Evolutionary conservation across 2,113 vertebrate species (phyloP).

Genomic region (Dromaius novaehollandiae): DNA sequence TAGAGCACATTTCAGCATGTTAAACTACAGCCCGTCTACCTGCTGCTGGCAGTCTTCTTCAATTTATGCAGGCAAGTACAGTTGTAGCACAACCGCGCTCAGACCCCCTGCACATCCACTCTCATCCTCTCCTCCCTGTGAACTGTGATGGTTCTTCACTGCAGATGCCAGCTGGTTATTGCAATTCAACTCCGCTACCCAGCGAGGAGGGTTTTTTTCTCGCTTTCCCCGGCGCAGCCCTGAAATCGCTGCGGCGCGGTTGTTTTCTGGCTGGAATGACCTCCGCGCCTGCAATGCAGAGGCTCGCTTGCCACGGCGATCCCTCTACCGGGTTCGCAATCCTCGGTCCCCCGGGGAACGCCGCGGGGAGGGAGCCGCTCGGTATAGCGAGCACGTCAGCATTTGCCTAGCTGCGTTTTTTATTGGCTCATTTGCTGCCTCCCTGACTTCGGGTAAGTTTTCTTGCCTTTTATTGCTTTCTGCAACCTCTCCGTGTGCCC

Average conservation of each 20-base stretch:
- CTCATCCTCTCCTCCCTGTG: accelerated
- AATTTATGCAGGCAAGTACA: accelerated
- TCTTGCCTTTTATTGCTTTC: background rate
- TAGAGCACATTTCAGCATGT: background rate
- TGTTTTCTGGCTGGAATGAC: background rate
- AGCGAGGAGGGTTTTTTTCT: background rate
- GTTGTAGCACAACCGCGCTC: accelerated
- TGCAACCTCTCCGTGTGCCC: background rate
- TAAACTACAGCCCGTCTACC: accelerated
- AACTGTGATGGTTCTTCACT: background rate
- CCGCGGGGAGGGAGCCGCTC: constrained; percentile 5
- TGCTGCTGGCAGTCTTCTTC: background rate
- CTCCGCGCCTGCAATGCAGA: constrained; percentile 55
- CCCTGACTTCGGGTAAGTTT: background rate
- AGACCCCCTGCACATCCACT: background rate
- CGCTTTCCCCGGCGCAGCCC: background rate
- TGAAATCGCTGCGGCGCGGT: background rate
- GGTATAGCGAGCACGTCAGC: constrained; percentile 18
- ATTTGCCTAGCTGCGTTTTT: background rate
- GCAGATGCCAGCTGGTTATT: background rate
- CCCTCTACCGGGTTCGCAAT: background rate
- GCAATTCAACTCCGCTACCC: background rate
- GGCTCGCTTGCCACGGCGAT: background rate
- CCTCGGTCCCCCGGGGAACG: background rate
- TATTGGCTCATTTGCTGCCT: constrained; percentile 5